phyloP scores from a whole-genome alignment of 2,797 vertebrate species.

The Falco cherrug region DNA sequence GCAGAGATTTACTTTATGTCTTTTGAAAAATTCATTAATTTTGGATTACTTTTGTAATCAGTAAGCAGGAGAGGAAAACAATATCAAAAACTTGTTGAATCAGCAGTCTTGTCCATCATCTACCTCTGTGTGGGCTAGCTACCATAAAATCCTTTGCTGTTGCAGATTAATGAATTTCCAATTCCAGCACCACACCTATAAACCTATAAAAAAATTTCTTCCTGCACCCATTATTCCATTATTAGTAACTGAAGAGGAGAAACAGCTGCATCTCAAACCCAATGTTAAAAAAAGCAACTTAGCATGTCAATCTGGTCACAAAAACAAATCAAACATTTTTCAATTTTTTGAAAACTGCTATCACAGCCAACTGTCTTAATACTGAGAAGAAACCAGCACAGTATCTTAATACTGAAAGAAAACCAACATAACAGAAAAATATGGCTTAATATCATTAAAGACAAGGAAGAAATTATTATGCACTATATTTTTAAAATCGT shows the following conservation, averaged over 20 bases:
- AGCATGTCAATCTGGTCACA: neutral
- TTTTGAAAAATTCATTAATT: slow-evolving; percentile 24
- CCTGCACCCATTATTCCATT: neutral
- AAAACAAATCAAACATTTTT: neutral
- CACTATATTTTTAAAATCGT: neutral
- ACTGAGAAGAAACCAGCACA: neutral
- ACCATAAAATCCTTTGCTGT: neutral
- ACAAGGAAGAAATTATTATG: neutral
- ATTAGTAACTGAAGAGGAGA: neutral
- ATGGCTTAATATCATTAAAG: neutral
- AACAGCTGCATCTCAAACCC: neutral
- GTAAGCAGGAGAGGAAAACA: neutral
- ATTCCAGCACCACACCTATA: neutral
- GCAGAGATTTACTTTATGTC: neutral
- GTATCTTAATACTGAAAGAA: neutral
- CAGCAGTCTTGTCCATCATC: neutral
- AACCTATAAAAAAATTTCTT: neutral
- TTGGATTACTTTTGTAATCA: neutral
- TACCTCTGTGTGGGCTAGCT: neutral
- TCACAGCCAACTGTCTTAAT: neutral
- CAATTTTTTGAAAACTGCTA: neutral
- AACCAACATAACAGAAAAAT: neutral
- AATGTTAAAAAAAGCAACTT: neutral
- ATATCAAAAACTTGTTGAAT: neutral
- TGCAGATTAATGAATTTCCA: neutral